These are phyloP conservation scores for Aphelocoma californica DNA, from an alignment of 2,797 vertebrate species.

Conservation along the genomic window DNA sequence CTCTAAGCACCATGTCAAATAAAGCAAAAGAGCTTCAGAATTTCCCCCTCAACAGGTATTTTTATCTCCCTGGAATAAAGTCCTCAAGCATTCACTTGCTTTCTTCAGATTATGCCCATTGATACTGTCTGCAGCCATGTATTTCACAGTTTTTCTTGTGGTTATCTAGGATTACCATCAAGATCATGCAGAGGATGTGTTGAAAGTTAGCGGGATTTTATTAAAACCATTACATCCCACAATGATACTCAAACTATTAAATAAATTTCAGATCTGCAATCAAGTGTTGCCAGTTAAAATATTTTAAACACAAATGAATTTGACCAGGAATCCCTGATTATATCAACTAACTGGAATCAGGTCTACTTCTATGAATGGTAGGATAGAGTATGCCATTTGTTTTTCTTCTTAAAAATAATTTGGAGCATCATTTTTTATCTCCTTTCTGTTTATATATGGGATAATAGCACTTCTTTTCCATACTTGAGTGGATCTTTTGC, in stretches of 20 bases:
- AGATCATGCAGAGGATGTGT: background rate
- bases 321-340: background rate
- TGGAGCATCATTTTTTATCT: background rate
- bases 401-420: background rate
- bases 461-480: background rate
- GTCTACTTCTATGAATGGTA: background rate
- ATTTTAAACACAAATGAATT: background rate
- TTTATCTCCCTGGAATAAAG: background rate
- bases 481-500: background rate
- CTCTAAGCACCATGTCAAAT: background rate
- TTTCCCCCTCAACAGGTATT: background rate
- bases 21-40: background rate
- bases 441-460: background rate
- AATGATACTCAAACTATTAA: background rate
- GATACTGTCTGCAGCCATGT: background rate
- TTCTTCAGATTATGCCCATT: background rate
- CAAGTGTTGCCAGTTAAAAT: background rate
- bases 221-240: background rate
- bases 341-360: background rate
- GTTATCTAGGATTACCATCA: background rate
- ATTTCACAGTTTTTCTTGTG: background rate
- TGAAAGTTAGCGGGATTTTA: background rate
- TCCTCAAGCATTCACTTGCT: background rate
- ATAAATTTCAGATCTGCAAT: background rate
- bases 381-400: background rate